A percentile compares a stretch with the other conserved stretches of the same genome.
Evolutionary conservation across 2,113 vertebrate species (phyloP).

Genomic region (Eretmochelys imbricata): DNA sequence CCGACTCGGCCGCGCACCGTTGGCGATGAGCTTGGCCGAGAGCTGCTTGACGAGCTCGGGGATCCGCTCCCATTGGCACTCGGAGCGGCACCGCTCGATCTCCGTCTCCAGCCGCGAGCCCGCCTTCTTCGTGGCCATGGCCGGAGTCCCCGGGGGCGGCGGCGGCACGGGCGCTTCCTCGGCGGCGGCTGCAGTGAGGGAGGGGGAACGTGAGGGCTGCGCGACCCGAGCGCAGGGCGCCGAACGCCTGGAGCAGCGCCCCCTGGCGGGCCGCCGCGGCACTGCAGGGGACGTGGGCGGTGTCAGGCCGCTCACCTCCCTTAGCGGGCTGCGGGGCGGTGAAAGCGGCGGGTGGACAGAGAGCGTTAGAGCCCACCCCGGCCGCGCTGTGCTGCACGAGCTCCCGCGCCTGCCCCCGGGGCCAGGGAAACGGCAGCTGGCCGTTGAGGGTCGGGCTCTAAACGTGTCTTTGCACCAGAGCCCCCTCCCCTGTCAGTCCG

Average conservation of each 20-base stretch:
- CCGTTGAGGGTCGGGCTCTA: too few species aligned
- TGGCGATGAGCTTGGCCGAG: constrained; percentile 91
- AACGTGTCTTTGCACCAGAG: too few species aligned
- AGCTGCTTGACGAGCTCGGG: constrained; percentile 91
- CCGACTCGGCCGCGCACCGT: constrained; percentile 77
- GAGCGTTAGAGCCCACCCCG: constrained; percentile 34
- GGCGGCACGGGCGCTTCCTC: constrained; percentile 2
- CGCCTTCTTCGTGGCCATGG: constrained; percentile 92
- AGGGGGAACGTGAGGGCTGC: not conserved
- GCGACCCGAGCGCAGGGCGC: constrained; percentile 1
- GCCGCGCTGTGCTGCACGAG: not conserved
- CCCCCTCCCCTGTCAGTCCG: too few species aligned
- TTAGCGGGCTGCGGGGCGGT: not conserved
- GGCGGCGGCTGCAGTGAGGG: constrained; percentile 71
- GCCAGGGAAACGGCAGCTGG: too few species aligned
- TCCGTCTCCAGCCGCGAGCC: constrained; percentile 93
- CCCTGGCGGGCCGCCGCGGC: not conserved
- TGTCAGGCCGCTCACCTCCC: not conserved
- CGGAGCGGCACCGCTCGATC: constrained; percentile 93
- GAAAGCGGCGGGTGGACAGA: not conserved
- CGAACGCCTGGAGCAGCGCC: not conserved
- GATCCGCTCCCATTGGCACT: constrained; percentile 93
- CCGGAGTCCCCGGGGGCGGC: constrained; percentile 18
- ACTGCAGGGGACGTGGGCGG: not conserved
- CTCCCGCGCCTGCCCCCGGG: too few species aligned